Evolutionary conservation across 1,140 invertebrate genomes (phyloP).

Genomic region (Cylas formicarius): DNA sequence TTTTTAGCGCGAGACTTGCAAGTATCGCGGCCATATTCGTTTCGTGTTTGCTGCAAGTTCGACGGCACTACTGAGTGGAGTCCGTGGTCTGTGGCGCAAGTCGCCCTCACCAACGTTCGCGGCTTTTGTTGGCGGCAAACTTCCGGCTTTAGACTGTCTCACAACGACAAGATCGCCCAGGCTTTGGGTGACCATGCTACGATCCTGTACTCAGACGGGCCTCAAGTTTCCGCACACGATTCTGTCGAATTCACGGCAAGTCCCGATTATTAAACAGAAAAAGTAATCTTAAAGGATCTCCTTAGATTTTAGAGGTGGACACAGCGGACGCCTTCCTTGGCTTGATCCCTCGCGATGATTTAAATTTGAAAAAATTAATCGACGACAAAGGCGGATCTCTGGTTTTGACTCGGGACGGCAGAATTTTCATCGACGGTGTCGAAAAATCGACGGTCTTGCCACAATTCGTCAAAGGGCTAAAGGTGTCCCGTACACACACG

Average conservation of each 20-base stretch:
- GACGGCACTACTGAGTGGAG: constrained; percentile 31
- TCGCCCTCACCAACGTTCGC: constrained; percentile 24
- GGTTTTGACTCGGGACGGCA: constrained; percentile 27
- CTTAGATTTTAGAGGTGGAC: constrained; percentile 35
- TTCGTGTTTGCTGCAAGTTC: constrained; percentile 34
- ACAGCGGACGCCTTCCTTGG: constrained; percentile 21
- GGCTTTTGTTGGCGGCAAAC: constrained; percentile 27
- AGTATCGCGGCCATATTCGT: constrained; percentile 30
- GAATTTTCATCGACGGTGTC: constrained; percentile 28
- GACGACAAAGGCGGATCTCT: constrained; percentile 15
- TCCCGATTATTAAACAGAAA: constrained; percentile 4
- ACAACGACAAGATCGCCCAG: constrained; percentile 29
- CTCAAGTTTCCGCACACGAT: constrained; percentile 26
- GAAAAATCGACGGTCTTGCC: constrained; percentile 32
- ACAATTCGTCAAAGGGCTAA: constrained; percentile 26
- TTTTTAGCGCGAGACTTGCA: constrained; percentile 29
- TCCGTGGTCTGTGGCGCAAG: constrained; percentile 33
- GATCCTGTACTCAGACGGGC: constrained; percentile 27
- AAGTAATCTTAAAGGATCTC: no score
- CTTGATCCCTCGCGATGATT: constrained; percentile 17
- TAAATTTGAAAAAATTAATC: constrained; percentile 5
- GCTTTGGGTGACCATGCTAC: constrained; percentile 6
- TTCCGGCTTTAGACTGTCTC: constrained; percentile 21
- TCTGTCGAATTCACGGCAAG: constrained; percentile 35
- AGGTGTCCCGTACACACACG: constrained; percentile 26